Percentiles rank a stretch among this genome's conserved stretches.
Evolutionary conservation across 2,113 vertebrate species (phyloP).

Genomic region (Sturnira hondurensis): DNA sequence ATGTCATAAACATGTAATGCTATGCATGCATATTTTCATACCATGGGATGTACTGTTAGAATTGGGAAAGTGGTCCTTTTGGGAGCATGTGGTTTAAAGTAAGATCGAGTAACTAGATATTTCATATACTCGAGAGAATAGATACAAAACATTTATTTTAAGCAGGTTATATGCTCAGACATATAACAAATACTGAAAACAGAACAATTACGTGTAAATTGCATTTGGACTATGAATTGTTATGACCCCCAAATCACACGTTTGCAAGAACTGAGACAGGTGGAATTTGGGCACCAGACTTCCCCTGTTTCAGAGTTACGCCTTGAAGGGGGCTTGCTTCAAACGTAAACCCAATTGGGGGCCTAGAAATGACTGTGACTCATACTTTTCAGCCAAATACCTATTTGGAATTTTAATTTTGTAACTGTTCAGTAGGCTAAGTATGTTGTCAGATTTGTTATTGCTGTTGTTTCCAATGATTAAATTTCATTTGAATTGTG

Average conservation of each 20-base stretch:
- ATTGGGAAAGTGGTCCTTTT: neutral
- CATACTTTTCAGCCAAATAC: neutral
- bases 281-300: neutral
- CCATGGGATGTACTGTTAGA: slow-evolving; percentile 9
- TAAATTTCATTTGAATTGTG: neutral
- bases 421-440: neutral
- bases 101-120: neutral
- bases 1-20: neutral
- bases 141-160: neutral
- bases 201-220: neutral
- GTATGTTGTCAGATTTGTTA: neutral
- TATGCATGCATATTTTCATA: neutral
- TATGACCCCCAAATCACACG: neutral
- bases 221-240: neutral
- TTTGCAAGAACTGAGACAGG: neutral
- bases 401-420: neutral
- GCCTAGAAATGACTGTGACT: neutral
- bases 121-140: neutral
- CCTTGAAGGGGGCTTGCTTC: neutral
- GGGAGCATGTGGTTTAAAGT: neutral
- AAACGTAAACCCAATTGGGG: neutral
- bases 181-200: neutral
- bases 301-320: neutral
- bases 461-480: neutral
- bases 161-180: neutral